These are phyloP conservation scores for Lontra canadensis DNA, from an alignment of 2,113 vertebrate genomes.

Conservation along the genomic window DNA sequence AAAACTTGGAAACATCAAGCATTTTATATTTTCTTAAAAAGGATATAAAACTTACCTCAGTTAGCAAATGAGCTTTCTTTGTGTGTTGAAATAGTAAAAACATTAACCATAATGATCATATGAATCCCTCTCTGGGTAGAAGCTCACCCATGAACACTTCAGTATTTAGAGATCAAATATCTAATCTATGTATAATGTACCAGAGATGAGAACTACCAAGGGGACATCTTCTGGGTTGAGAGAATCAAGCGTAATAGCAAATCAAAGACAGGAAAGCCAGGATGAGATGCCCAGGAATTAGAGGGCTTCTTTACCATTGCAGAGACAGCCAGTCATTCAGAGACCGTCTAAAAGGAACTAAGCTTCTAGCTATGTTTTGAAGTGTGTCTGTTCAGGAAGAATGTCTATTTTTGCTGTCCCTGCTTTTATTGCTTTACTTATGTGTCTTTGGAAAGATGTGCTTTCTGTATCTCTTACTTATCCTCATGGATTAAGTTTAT, in stretches of 20 bases:
- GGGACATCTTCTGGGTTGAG: background rate
- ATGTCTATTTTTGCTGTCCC: no score
- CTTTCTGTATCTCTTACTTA: background rate
- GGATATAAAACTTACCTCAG: background rate
- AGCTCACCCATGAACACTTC: background rate
- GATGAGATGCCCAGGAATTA: no score
- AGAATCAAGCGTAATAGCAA: background rate
- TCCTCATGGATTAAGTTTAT: background rate
- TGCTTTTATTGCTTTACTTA: background rate
- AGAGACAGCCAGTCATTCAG: background rate
- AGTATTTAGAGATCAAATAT: background rate
- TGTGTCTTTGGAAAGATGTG: background rate
- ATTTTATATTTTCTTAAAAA: background rate
- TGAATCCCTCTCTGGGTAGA: background rate
- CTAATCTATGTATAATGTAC: background rate
- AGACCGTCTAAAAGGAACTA: background rate
- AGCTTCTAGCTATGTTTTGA: background rate
- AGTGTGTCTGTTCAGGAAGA: background rate
- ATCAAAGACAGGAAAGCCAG: background rate
- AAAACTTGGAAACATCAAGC: background rate
- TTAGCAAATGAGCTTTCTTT: background rate
- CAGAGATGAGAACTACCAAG: background rate
- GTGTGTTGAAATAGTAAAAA: background rate
- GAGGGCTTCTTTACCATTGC: background rate
- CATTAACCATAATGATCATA: background rate